Evolutionary conservation across 2,888 invertebrate species (phyloP).

Genomic region (Callosobruchus maculatus): DNA sequence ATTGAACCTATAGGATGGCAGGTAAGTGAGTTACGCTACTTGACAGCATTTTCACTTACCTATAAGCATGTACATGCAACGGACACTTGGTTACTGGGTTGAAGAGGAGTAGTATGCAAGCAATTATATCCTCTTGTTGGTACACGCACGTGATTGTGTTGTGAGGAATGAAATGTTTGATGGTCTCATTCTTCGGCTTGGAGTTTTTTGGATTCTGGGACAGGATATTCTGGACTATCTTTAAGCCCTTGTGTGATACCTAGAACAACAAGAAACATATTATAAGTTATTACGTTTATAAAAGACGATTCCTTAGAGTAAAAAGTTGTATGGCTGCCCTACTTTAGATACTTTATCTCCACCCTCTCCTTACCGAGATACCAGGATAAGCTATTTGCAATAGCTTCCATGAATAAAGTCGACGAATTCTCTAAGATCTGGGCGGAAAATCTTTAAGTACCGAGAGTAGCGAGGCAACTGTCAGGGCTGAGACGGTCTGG

Average conservation of each 20-base stretch:
- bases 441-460: too few species aligned
- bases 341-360: too few species aligned
- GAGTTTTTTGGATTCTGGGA: conserved; percentile 38
- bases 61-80: conserved; percentile 89
- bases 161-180: conserved; percentile 92
- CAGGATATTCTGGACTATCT: conserved; percentile 77
- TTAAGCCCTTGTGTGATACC: conserved; percentile 84
- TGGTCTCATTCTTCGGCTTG: conserved; percentile 58
- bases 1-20: background rate
- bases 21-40: too few species aligned
- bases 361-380: too few species aligned
- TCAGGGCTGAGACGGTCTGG: too few species aligned
- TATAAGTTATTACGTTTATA: conserved; percentile 3
- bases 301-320: too few species aligned
- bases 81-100: conserved; percentile 94
- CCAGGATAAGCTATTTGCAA: too few species aligned
- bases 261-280: conserved; percentile 31
- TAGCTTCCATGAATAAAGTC: too few species aligned
- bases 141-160: conserved; percentile 89
- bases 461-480: too few species aligned
- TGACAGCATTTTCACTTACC: conserved; percentile 5
- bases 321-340: too few species aligned
- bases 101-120: conserved; percentile 86
- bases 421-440: too few species aligned
- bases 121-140: conserved; percentile 89